Conservation (phyloP, 2,888 invertebrate species). For the Aleiodes testaceus region DNA sequence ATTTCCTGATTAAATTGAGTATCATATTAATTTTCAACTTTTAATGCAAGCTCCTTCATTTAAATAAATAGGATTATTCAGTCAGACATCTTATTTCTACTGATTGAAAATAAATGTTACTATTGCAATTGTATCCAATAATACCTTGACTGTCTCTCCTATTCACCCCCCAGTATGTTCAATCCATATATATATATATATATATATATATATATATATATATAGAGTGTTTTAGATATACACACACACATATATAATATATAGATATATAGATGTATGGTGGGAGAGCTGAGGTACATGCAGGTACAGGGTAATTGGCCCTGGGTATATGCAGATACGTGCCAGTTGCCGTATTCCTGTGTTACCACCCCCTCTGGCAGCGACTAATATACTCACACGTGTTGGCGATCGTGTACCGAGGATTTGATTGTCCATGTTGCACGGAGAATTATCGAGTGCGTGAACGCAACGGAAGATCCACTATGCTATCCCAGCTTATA, state of each 20-base stretch:
- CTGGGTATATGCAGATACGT: slow-evolving; percentile 64
- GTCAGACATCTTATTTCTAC: too few relatives aligned
- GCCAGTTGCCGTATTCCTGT: slow-evolving; percentile 51
- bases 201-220: slow-evolving; percentile 40
- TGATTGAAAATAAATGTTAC: background rate
- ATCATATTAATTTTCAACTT: background rate
- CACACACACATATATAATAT: slow-evolving; percentile 33
- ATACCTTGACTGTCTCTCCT: background rate
- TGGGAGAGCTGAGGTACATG: slow-evolving; percentile 49
- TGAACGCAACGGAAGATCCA: slow-evolving; percentile 41
- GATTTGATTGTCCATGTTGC: slow-evolving; percentile 67
- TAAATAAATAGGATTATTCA: too few relatives aligned
- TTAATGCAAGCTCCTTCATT: background rate
- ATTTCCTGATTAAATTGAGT: background rate
- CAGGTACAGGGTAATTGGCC: slow-evolving; percentile 63
- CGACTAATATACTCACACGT: slow-evolving; percentile 66
- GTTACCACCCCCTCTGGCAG: slow-evolving; percentile 58
- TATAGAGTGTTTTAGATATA: slow-evolving; percentile 6
- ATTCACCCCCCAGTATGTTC: background rate
- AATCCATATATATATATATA: background rate
- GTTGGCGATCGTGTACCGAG: slow-evolving; percentile 67
- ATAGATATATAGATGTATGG: slow-evolving; percentile 31
- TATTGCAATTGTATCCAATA: slow-evolving; percentile 23
- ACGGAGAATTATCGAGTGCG: slow-evolving; percentile 65
- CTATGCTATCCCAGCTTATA: slow-evolving; percentile 37